Percentiles rank a stretch among this genome's conserved stretches.
Conservation (phyloP, 1,140 invertebrate genomes). For the Diabrotica undecimpunctata region DNA sequence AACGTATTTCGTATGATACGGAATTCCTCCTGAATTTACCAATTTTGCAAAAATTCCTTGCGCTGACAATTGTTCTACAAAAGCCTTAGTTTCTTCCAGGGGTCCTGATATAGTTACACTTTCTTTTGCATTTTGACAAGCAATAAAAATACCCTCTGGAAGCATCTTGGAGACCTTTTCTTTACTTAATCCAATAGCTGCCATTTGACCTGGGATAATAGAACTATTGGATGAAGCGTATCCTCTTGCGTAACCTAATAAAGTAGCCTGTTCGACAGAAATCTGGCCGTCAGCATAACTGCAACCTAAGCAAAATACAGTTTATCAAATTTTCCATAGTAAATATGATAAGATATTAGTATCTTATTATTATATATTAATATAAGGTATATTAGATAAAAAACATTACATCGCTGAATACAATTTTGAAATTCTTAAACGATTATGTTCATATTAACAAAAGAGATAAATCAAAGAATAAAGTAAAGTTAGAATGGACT, state of each 20-base stretch:
- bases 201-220: slow-evolving; percentile 78
- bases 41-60: slow-evolving; percentile 77
- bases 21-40: slow-evolving; percentile 74
- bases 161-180: slow-evolving; percentile 53
- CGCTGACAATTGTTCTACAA: slow-evolving; percentile 62
- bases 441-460: too few species aligned
- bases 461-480: too few species aligned
- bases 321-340: too few species aligned
- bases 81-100: slow-evolving; percentile 60
- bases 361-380: background rate
- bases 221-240: slow-evolving; percentile 73
- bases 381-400: background rate
- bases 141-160: slow-evolving; percentile 67
- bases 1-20: slow-evolving; percentile 80
- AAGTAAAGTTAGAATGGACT: too few species aligned
- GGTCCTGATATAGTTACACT: slow-evolving; percentile 86
- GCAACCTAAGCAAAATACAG: slow-evolving; percentile 57
- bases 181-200: slow-evolving; percentile 61
- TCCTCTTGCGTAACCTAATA: slow-evolving; percentile 80
- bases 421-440: too few species aligned
- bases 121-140: slow-evolving; percentile 79
- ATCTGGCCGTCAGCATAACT: slow-evolving; percentile 83
- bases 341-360: too few species aligned
- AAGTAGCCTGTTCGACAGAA: slow-evolving; percentile 75
- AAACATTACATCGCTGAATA: background rate